Evolutionary conservation across 1,140 invertebrate genomes (phyloP).

Genomic region (Spodoptera litura): DNA sequence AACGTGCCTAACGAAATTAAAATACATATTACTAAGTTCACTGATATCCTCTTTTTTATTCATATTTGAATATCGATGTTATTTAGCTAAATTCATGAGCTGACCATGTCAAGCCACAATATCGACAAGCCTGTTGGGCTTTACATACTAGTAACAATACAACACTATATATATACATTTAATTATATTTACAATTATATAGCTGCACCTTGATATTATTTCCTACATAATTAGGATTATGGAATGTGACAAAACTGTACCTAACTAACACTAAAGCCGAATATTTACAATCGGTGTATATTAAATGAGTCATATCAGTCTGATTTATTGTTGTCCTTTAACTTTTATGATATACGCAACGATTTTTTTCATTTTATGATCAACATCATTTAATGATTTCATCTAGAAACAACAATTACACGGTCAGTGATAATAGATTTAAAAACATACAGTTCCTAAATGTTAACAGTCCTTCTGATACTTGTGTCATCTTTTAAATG

Average conservation of each 20-base stretch:
- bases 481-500: slow-evolving; percentile 16
- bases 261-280: slow-evolving; percentile 38
- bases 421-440: slow-evolving; percentile 5
- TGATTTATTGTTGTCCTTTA: slow-evolving; percentile 42
- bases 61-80: slow-evolving; percentile 31
- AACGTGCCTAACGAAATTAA: slow-evolving; percentile 38
- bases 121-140: slow-evolving; percentile 9
- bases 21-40: slow-evolving; percentile 40
- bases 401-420: slow-evolving; percentile 39
- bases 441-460: slow-evolving; percentile 17
- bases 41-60: slow-evolving; percentile 18
- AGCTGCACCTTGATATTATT: slow-evolving; percentile 50
- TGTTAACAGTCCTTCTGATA: slow-evolving; percentile 32
- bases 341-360: slow-evolving; percentile 15
- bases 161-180: slow-evolving; percentile 54
- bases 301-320: slow-evolving; percentile 42
- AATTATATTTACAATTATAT: slow-evolving; percentile 58
- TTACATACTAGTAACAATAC: slow-evolving; percentile 37
- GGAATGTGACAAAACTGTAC: slow-evolving; percentile 57
- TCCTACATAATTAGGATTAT: slow-evolving; percentile 53
- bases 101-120: slow-evolving; percentile 43
- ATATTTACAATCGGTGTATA: slow-evolving; percentile 46
- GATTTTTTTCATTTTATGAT: slow-evolving; percentile 5
- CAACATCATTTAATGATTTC: slow-evolving; percentile 20
- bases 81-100: slow-evolving; percentile 36